Conservation (phyloP, 2,888 invertebrate genomes). For the Drosophila imparisetae region DNA sequence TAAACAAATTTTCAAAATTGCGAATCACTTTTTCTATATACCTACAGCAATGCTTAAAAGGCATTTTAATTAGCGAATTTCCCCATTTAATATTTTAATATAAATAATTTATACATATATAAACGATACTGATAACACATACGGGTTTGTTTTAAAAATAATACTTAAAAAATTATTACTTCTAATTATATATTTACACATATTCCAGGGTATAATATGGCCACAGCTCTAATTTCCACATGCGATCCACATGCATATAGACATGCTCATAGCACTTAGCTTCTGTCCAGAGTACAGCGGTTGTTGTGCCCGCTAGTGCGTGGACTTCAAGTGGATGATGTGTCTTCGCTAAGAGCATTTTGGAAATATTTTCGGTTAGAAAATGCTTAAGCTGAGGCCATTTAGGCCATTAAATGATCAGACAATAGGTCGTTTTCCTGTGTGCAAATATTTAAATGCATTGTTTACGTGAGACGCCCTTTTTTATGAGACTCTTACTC, state of each 20-base stretch:
- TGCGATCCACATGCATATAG: background rate
- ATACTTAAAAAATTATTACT: background rate
- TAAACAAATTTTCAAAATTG: background rate
- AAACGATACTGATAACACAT: background rate
- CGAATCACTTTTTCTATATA: background rate
- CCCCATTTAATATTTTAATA: background rate
- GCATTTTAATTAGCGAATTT: background rate
- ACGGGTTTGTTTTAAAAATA: background rate
- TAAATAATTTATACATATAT: background rate
- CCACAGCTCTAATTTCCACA: background rate
- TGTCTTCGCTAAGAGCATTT: constrained; percentile 23
- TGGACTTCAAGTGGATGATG: constrained; percentile 17
- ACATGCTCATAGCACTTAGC: constrained; percentile 3
- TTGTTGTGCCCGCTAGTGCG: constrained; percentile 25
- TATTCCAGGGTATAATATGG: constrained; percentile 2
- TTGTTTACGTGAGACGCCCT: constrained; percentile 64
- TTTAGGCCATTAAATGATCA: constrained; percentile 35
- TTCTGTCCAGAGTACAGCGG: constrained; percentile 12
- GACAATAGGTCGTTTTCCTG: constrained; percentile 21
- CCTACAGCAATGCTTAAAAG: background rate
- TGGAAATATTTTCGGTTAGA: constrained; percentile 7
- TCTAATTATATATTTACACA: background rate
- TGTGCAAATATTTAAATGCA: constrained; percentile 71
- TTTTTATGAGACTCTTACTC: constrained; percentile 46
- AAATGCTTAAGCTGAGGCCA: constrained; percentile 8